Percentiles rank a stretch among this genome's conserved stretches.
Conservation (phyloP, 2,113 vertebrate genomes). For the Lophius piscatorius region DNA sequence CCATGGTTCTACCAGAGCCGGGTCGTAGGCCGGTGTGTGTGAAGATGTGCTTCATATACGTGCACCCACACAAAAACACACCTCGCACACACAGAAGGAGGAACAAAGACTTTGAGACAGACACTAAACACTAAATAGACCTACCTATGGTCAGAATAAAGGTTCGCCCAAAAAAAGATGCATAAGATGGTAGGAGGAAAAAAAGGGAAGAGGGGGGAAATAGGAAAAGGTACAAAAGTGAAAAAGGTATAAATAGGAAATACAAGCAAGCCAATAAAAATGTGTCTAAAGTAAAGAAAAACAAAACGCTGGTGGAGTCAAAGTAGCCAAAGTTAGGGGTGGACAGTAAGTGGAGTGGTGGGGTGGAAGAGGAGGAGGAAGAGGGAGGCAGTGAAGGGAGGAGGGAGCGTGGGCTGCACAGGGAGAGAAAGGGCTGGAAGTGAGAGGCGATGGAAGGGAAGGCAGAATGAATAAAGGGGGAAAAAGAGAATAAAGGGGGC, state of each 20-base stretch:
- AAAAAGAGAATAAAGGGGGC: conserved; percentile 48
- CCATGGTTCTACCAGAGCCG: conserved; percentile 38
- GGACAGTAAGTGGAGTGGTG: conserved; percentile 51
- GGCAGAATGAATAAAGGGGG: conserved; percentile 35
- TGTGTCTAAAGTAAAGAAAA: conserved; percentile 49
- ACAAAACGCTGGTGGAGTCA: conserved; percentile 61
- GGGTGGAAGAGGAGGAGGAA: conserved; percentile 8
- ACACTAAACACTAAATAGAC: conserved; percentile 75
- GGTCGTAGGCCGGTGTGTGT: conserved; percentile 36
- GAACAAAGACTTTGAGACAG: conserved; percentile 71
- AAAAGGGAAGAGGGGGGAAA: conserved; percentile 53
- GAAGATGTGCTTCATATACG: conserved; percentile 42
- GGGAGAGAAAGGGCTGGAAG: conserved; percentile 63
- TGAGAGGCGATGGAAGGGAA: conserved; percentile 58
- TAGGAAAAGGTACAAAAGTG: conserved; percentile 70
- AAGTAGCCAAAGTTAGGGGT: conserved; percentile 70
- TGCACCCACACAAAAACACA: conserved; percentile 56
- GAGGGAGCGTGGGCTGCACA: conserved; percentile 57
- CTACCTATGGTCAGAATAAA: conserved; percentile 81
- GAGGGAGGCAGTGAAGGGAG: conserved; percentile 28
- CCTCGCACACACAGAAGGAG: conserved; percentile 52
- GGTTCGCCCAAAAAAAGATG: conserved; percentile 74
- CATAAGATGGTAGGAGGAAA: conserved; percentile 70
- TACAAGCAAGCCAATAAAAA: conserved; percentile 64
- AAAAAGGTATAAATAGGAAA: conserved; percentile 69